Conservation (phyloP, 2,888 invertebrate genomes). For the Spisula subtruncata region DNA sequence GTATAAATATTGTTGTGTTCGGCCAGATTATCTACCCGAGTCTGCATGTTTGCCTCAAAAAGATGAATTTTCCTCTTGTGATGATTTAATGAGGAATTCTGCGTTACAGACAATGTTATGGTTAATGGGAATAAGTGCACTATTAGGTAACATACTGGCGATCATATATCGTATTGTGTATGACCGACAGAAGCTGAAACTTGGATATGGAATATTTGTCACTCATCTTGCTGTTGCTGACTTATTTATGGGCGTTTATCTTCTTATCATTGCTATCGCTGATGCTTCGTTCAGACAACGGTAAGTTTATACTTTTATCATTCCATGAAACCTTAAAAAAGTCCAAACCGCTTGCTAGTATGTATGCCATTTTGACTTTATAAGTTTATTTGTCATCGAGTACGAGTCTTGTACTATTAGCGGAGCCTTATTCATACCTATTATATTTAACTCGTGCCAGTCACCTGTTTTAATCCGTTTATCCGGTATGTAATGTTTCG, state of each 20-base stretch:
- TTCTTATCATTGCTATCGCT: conserved; percentile 71
- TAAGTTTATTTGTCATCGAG: too few species aligned
- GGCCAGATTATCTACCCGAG: conserved; percentile 50
- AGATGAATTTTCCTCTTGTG: conserved; percentile 77
- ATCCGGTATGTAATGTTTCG: too few species aligned
- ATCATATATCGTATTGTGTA: conserved; percentile 66
- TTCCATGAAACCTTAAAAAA: too few species aligned
- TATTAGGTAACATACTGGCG: conserved; percentile 69
- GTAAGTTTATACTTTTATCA: background rate
- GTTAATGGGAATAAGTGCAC: conserved; percentile 69
- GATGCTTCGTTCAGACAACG: conserved; percentile 68
- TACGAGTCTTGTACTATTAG: too few species aligned
- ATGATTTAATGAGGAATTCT: conserved; percentile 71
- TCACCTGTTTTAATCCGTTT: too few species aligned
- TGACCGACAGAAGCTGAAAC: conserved; percentile 70
- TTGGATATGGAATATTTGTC: conserved; percentile 70
- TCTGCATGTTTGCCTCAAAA: conserved; percentile 68
- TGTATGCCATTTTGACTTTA: too few species aligned
- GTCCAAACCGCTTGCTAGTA: too few species aligned
- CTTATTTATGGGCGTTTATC: conserved; percentile 76
- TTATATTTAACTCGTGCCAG: too few species aligned
- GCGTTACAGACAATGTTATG: conserved; percentile 68
- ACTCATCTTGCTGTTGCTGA: conserved; percentile 74
- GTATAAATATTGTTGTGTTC: conserved; percentile 64
- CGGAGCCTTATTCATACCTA: too few species aligned